Evolutionary conservation across 1,140 invertebrate species (phyloP).

Genomic region (Oryzaephilus surinamensis): DNA sequence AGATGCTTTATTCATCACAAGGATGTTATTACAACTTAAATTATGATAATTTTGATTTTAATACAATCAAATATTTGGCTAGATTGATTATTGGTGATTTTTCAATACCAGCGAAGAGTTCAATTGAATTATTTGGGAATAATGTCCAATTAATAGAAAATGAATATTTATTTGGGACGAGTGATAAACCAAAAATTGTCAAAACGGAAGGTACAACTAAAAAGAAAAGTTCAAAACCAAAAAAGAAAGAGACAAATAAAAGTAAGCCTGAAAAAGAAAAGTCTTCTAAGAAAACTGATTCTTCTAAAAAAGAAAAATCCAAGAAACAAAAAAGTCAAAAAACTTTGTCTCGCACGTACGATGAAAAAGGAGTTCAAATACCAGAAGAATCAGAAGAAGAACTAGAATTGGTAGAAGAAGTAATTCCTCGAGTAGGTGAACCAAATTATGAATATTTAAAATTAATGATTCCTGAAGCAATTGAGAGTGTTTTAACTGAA

Average conservation of each 20-base stretch:
- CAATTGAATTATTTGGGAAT: slow-evolving; percentile 40
- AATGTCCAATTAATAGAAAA: too few relatives aligned
- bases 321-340: slow-evolving; percentile 16
- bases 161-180: too few relatives aligned
- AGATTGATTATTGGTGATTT: slow-evolving; percentile 45
- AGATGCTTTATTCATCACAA: slow-evolving; percentile 44
- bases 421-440: slow-evolving; percentile 36
- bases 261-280: slow-evolving; percentile 8
- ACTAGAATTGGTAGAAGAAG: slow-evolving; percentile 11
- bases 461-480: slow-evolving; percentile 33
- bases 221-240: slow-evolving; percentile 14
- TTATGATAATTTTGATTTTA: slow-evolving; percentile 42
- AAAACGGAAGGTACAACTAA: slow-evolving; percentile 11
- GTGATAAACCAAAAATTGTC: slow-evolving; percentile 5
- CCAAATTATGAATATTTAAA: slow-evolving; percentile 42
- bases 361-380: slow-evolving; percentile 25
- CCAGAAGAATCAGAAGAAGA: slow-evolving; percentile 19
- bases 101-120: slow-evolving; percentile 36
- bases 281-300: too few relatives aligned
- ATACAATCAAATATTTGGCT: slow-evolving; percentile 41
- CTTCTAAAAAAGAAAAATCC: slow-evolving; percentile 15
- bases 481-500: slow-evolving; percentile 37
- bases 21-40: slow-evolving; percentile 45
- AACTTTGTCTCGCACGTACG: slow-evolving; percentile 11
- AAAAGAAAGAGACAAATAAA: slow-evolving; percentile 14